Evolutionary conservation across 2,797 vertebrate species (phyloP).

Genomic region (Molothrus ater): DNA sequence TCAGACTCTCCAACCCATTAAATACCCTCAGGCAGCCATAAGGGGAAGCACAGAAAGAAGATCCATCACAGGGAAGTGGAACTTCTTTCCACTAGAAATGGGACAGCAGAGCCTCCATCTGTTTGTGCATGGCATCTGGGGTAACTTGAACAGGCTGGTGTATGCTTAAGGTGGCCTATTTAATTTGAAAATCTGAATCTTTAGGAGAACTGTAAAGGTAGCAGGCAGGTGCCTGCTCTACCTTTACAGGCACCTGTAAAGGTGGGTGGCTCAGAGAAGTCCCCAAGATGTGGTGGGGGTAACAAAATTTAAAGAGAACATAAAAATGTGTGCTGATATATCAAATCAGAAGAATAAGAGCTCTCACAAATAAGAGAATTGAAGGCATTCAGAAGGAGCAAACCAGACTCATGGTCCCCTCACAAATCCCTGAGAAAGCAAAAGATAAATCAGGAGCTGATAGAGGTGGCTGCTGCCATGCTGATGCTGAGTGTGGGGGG

Average conservation of each 20-base stretch:
- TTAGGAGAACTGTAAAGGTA: neutral
- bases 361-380: neutral
- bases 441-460: neutral
- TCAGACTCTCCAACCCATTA: neutral
- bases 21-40: neutral
- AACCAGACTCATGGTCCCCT: neutral
- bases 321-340: neutral
- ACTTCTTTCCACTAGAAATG: neutral
- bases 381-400: neutral
- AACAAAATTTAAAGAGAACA: neutral
- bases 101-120: neutral
- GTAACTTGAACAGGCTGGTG: neutral
- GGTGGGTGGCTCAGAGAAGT: neutral
- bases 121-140: neutral
- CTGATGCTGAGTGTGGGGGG: neutral
- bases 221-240: neutral
- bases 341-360: neutral
- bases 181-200: neutral
- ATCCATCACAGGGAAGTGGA: fast-evolving
- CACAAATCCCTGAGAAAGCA: neutral
- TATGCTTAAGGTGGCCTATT: neutral
- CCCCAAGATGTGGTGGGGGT: neutral
- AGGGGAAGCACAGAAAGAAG: neutral
- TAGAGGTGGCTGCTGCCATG: neutral
- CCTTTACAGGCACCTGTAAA: too few relatives aligned